These are phyloP conservation scores for Fukomys damarensis DNA, from an alignment of 2,113 vertebrate species.

Conservation along the genomic window DNA sequence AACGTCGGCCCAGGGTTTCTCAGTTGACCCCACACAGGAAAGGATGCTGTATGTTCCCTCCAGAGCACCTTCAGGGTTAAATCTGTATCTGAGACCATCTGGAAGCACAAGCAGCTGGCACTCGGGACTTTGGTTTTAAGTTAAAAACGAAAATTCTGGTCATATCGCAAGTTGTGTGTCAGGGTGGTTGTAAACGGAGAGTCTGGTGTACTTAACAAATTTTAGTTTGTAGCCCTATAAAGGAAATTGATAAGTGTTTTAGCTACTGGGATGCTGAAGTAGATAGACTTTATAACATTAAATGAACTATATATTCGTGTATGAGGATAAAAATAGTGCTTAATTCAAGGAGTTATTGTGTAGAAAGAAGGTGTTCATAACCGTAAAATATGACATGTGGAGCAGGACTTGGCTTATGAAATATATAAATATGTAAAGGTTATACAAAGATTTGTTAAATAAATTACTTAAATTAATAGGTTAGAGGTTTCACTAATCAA, in stretches of 20 bases:
- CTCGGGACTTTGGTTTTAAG: too few relatives aligned
- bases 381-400: not conserved
- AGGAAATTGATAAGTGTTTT: slow-evolving; percentile 3
- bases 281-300: not conserved
- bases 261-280: not conserved
- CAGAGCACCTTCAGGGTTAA: too few relatives aligned
- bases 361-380: not conserved
- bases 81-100: too few relatives aligned
- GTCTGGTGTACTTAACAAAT: not conserved
- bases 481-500: not conserved
- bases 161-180: too few relatives aligned
- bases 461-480: not conserved
- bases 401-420: not conserved
- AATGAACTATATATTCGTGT: not conserved
- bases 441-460: slow-evolving; percentile 33
- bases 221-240: not conserved
- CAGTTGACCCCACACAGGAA: too few relatives aligned
- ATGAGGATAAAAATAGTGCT: not conserved
- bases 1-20: too few relatives aligned
- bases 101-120: too few relatives aligned
- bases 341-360: not conserved
- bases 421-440: slow-evolving; percentile 19
- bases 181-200: too few relatives aligned
- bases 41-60: too few relatives aligned
- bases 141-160: too few relatives aligned